Evolutionary conservation across 2,113 vertebrate genomes (phyloP), one percentile per base, ranked within the genome.

Genomic region (Muntiacus muntjak): DNA sequence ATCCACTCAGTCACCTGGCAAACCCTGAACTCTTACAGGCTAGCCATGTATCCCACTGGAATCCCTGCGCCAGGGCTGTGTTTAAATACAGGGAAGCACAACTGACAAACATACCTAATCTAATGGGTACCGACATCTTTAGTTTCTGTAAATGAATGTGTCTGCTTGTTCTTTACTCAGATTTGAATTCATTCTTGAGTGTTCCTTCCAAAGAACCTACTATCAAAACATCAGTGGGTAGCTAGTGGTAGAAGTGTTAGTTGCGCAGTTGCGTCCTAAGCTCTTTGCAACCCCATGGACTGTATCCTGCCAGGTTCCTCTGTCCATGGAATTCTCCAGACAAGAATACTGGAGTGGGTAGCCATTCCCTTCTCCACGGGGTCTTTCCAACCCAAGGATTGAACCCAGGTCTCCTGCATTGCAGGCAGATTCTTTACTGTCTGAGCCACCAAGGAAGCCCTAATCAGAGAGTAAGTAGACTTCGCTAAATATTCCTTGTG

Each of bases 21-120:
- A 82, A 10, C 5, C 25, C 3, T 87, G 11, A 74, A 7, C 9
- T 36, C n/a, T 16, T 26, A 30, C 13, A 62, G 54, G 36, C 28
- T 54, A 79, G n/a, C 23, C 3, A 23, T 62, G 25, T 40, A 1
- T 21, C 3, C 7, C 0, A 1, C 6, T 3, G 23, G 3, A 1
- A 5, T 6, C 62, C 9, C 6, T 60, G 28, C 4, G 1, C 43
- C n/a, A 60, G 45, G 6, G 3, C 52, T 83, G 19, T 91, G 13
- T 55, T 85, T 67, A 74, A 33, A 78, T 30, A 28, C 19, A 89
- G 36, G 50, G 45, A 90, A 43, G 58, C 10, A 23, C 7, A 62
- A 43, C 16, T 60, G 30, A 79, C 11, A 21, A n/a, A 47, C 8
- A 2, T 17, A 9, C 10, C 16, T 79, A 62, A 52, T 54, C 10